Percentiles rank a stretch among this genome's conserved stretches.
Evolutionary conservation across 1,140 invertebrate genomes (phyloP).

Genomic region (Trichoplusia ni): DNA sequence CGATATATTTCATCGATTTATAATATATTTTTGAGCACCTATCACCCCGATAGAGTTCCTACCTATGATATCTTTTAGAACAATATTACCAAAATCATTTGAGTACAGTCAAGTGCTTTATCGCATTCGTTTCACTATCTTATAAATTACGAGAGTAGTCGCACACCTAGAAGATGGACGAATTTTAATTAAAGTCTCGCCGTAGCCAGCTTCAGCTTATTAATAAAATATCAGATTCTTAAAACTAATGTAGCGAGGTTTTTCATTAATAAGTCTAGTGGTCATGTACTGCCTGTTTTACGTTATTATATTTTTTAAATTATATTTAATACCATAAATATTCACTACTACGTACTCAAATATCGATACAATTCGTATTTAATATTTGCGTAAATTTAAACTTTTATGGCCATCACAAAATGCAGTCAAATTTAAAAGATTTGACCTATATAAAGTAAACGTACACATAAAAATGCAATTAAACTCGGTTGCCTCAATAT

Average conservation of each 20-base stretch:
- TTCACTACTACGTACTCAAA: no score
- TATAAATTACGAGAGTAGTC: conserved; percentile 36
- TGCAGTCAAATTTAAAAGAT: no score
- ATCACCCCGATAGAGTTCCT: neutral
- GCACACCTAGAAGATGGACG: conserved; percentile 35
- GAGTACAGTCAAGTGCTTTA: conserved; percentile 36
- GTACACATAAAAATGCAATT: conserved; percentile 4
- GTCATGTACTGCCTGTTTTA: neutral
- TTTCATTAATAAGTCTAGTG: conserved; percentile 16
- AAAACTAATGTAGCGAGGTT: conserved; percentile 25
- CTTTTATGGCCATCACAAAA: no score
- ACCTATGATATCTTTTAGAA: conserved; percentile 28
- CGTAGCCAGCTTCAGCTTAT: conserved; percentile 34
- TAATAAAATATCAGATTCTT: conserved; percentile 40
- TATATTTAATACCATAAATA: no score
- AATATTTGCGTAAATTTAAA: no score
- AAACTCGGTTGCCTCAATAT: conserved; percentile 36
- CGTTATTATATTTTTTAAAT: conserved; percentile 15
- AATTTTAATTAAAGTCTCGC: conserved; percentile 48
- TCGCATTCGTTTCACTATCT: no score
- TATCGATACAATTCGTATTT: no score
- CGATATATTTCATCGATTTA: no score
- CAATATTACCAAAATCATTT: conserved; percentile 42
- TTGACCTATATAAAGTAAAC: no score
- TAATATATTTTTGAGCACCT: neutral